Evolutionary conservation across 1,140 invertebrate genomes (phyloP), one percentile per base, ranked within the genome.

Genomic region (Drosophila fuyamai): DNA sequence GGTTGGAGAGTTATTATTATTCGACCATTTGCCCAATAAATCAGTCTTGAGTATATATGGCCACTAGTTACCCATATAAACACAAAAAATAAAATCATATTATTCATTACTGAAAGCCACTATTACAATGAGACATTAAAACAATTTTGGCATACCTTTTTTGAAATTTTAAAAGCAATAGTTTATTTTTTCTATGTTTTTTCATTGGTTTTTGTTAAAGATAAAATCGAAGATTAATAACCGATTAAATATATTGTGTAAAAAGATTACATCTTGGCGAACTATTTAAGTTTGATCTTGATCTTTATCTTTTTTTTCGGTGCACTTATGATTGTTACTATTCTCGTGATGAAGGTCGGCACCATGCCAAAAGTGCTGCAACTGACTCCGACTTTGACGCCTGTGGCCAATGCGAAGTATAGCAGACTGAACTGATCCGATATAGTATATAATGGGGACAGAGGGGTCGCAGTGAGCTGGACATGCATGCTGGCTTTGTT

Each of bases 341-440:
- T 83, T 86, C 76, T 88, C 65, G 77, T 59, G 59, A 32, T 65
- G 83, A 86, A 86, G 83, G 83, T 82, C 84, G 80, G 72, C 84
- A 48, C 27, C 66, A 65, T 54, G 72, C 68, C 77, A 76, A 68
- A 74, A 75, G 70, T 71, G 27, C 63, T 48, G 46, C 47, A 56
- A 59, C 70, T 47, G 76, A 51, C 54, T 59, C 73, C 46, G 55
- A 51, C 13, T 62, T 75, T 59, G 59, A 74, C 67, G 57, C 79
- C 63, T 67, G 51, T 79, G 79, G 83, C 79, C 83, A 71, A 43
- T 23, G 66, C 66, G 50, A 71, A 70, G 47, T 54, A 66, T 66
- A 35, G 50, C 60, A 76, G 63, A 35, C 32, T 62, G 43, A 47
- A 76, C 77, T 61, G 62, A 48, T 53, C 47, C 50, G 48, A 76